A percentile compares a stretch with the other conserved stretches of the same genome.
Evolutionary conservation across 2,888 invertebrate genomes (phyloP).

Genomic region (Microplitis manilae): DNA sequence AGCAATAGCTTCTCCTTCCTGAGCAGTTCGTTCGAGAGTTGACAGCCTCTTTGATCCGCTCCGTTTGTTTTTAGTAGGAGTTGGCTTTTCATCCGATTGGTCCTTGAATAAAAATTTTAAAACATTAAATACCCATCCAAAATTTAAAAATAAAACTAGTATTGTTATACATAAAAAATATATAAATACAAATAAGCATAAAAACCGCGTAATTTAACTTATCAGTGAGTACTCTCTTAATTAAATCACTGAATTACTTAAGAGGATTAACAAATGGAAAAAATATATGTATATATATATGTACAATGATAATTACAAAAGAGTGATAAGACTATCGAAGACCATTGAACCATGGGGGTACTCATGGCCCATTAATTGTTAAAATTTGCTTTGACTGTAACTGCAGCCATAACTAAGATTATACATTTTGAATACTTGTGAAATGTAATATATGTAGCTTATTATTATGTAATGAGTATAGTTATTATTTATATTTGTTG

Average conservation of each 20-base stretch:
- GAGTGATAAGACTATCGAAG: conserved; percentile 60
- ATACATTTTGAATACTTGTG: not conserved
- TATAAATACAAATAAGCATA: too few relatives aligned
- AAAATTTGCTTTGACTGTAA: not conserved
- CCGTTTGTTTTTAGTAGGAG: conserved; percentile 71
- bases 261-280: conserved; percentile 20
- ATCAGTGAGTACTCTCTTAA: too few relatives aligned
- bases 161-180: conserved; percentile 7
- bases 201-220: too few relatives aligned
- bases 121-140: not conserved
- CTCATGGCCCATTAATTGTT: conserved; percentile 9
- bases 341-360: conserved; percentile 51
- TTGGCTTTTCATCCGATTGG: conserved; percentile 66
- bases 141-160: not conserved
- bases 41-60: conserved; percentile 73
- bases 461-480: not conserved
- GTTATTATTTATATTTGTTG: not conserved
- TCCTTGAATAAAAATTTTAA: conserved; percentile 58
- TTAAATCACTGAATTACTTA: too few relatives aligned
- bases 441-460: not conserved
- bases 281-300: conserved; percentile 4
- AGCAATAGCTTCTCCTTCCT: conserved; percentile 73
- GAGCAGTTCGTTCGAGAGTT: conserved; percentile 72
- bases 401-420: not conserved
- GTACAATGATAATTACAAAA: conserved; percentile 42